These are phyloP conservation scores for Hippotragus niger DNA, from an alignment of 2,113 vertebrate species.

Conservation along the genomic window DNA sequence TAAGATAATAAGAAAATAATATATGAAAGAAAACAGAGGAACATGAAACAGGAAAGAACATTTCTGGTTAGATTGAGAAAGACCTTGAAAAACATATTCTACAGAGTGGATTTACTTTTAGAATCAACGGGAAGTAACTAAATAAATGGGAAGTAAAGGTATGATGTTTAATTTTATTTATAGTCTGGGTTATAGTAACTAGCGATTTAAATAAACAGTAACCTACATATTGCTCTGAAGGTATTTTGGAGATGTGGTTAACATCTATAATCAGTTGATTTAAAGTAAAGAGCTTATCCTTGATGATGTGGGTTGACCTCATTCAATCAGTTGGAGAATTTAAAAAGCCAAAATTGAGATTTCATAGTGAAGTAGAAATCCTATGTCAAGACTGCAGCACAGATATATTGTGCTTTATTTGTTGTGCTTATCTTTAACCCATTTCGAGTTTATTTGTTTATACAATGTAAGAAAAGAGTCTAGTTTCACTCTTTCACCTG, in stretches of 20 bases:
- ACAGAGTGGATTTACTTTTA: neutral
- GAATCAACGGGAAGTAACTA: neutral
- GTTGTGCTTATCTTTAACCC: neutral
- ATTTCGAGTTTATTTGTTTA: neutral
- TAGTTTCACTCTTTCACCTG: neutral
- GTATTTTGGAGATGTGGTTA: neutral
- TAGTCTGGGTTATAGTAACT: neutral
- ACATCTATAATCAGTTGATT: neutral
- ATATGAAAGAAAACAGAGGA: neutral
- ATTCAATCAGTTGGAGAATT: neutral
- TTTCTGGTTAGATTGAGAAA: neutral
- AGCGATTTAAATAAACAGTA: neutral
- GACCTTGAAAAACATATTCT: neutral
- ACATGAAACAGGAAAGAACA: neutral
- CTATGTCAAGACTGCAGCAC: neutral
- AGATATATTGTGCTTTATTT: neutral
- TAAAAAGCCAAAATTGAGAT: neutral
- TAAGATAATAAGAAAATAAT: neutral
- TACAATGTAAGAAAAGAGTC: neutral
- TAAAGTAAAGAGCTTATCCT: neutral
- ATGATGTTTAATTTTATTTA: neutral
- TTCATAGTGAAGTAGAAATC: neutral
- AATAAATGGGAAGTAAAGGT: neutral
- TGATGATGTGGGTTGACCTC: neutral
- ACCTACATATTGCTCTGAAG: neutral